Evolutionary conservation across 2,797 vertebrate species (phyloP).

Genomic region (Crenichthys baileyi): DNA sequence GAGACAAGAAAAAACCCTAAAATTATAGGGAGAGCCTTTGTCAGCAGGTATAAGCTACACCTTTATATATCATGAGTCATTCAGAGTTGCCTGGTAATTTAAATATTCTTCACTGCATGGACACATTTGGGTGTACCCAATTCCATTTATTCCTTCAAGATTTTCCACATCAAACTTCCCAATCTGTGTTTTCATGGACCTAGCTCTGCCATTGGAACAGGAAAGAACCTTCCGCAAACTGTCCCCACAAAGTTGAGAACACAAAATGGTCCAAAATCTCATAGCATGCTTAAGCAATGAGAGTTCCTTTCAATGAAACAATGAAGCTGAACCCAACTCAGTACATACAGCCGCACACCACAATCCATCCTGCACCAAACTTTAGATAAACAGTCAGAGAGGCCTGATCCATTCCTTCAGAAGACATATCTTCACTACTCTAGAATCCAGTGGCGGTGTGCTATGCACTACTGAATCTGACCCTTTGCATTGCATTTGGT

Average conservation of each 20-base stretch:
- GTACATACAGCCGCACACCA: no score
- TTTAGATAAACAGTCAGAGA: no score
- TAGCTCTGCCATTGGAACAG: background rate
- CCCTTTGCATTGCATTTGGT: no score
- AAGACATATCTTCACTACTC: background rate
- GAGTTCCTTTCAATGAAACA: no score
- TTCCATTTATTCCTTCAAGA: background rate
- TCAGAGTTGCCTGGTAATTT: background rate
- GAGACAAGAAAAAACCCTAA: background rate
- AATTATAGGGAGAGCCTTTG: background rate
- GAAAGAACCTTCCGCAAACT: background rate
- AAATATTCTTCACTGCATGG: background rate
- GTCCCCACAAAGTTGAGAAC: background rate
- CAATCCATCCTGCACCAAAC: no score
- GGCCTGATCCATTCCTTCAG: no score
- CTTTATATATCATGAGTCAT: background rate
- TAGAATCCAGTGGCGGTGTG: background rate
- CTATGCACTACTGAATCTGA: background rate
- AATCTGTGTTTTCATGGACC: background rate
- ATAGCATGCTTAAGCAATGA: no score
- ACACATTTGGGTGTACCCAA: background rate
- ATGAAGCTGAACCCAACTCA: no score
- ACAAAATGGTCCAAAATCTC: no score
- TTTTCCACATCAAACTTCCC: background rate
- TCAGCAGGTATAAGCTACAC: background rate